Evolutionary conservation across 2,113 vertebrate genomes (phyloP).

Genomic region (Bostrychus sinensis): DNA sequence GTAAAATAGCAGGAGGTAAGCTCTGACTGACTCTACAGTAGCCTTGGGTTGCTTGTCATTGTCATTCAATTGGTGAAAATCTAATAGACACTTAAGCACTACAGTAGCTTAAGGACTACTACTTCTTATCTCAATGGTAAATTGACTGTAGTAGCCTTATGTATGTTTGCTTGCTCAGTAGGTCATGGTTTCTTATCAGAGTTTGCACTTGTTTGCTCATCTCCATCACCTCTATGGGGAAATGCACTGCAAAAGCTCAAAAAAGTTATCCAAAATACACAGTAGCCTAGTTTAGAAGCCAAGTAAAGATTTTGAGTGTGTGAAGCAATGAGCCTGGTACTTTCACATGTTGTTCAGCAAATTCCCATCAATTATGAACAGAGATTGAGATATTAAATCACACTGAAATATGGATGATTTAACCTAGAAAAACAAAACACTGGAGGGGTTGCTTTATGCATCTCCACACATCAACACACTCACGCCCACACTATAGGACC

Average conservation of each 20-base stretch:
- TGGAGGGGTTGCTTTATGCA: slow-evolving; percentile 9
- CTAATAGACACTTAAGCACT: no score
- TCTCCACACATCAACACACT: not conserved
- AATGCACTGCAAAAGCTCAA: no score
- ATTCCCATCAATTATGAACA: slow-evolving; percentile 45
- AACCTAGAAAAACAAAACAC: slow-evolving; percentile 61
- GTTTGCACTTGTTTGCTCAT: no score
- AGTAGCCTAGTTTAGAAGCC: not conserved
- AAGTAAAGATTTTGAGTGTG: not conserved
- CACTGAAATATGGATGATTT: slow-evolving; percentile 59
- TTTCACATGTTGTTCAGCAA: slow-evolving; percentile 13
- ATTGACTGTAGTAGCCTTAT: no score
- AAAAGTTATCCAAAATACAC: no score
- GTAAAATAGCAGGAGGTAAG: no score
- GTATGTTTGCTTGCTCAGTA: no score
- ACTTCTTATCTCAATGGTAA: no score
- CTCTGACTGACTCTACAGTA: not conserved
- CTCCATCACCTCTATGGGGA: no score
- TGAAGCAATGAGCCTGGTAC: not conserved
- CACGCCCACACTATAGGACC: slow-evolving; percentile 11
- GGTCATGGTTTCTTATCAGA: no score
- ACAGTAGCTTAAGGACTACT: no score
- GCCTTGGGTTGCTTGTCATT: not conserved
- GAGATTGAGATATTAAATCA: slow-evolving; percentile 32
- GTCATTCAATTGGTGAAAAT: no score